A percentile compares a stretch with the other conserved stretches of the same genome.
phyloP scores from a whole-genome alignment of 35 echinoderm and acorn worm genomes.

The Apostichopus japonicus region DNA sequence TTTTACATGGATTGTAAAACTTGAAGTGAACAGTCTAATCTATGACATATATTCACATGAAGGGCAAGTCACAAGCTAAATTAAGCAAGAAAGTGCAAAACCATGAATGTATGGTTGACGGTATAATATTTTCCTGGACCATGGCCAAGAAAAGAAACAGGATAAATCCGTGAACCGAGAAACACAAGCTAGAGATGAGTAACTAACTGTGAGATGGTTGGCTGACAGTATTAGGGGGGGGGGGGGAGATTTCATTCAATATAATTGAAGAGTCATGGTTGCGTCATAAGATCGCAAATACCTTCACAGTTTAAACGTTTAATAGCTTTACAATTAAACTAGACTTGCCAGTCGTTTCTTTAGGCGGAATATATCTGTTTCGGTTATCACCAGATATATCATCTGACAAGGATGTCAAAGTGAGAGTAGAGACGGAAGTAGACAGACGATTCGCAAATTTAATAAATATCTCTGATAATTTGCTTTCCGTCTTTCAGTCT shows the following conservation, averaged over 20 bases:
- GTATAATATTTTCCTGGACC: not conserved
- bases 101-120: not conserved
- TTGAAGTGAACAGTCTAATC: too few relatives aligned
- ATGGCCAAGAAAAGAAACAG: not conserved
- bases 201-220: too few relatives aligned
- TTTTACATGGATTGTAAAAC: too few relatives aligned
- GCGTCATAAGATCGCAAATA: not conserved
- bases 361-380: slow-evolving; percentile 6
- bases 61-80: too few relatives aligned
- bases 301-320: not conserved
- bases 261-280: too few relatives aligned
- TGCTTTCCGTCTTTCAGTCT: not conserved
- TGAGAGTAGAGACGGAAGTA: not conserved
- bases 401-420: not conserved
- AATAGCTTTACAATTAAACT: slow-evolving; percentile 2
- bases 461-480: slow-evolving; percentile 20
- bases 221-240: too few relatives aligned
- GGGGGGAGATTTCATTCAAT: too few relatives aligned
- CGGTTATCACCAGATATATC: not conserved
- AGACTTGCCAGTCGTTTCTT: slow-evolving; percentile 23
- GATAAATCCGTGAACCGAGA: not conserved
- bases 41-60: too few relatives aligned
- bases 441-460: slow-evolving; percentile 15
- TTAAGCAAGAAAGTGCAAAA: too few relatives aligned
- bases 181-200: not conserved